Conservation (phyloP, 2,113 vertebrate species). For the Diadophis punctatus region DNA sequence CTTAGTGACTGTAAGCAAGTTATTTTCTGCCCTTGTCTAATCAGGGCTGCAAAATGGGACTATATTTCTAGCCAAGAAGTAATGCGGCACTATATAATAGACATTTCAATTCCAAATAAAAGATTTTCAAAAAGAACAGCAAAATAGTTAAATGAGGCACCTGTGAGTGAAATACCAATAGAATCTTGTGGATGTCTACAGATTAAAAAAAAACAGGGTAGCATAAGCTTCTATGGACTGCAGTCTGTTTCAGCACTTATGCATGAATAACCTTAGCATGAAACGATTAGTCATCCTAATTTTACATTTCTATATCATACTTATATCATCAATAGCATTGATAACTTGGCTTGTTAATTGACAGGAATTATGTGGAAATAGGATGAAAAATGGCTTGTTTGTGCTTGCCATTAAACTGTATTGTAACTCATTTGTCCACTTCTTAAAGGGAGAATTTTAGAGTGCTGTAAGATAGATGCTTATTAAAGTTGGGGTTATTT, state of each 20-base stretch:
- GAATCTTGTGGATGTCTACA: neutral
- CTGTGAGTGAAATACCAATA: neutral
- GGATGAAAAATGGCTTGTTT: neutral
- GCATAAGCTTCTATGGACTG: neutral
- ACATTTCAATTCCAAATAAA: neutral
- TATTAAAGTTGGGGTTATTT: neutral
- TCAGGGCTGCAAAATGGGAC: neutral
- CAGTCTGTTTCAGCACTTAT: neutral
- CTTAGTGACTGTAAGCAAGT: neutral
- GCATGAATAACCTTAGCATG: neutral
- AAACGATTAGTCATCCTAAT: neutral
- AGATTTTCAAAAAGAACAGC: neutral
- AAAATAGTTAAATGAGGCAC: neutral
- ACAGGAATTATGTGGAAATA: neutral
- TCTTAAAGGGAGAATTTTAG: neutral
- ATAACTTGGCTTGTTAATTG: neutral
- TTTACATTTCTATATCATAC: neutral
- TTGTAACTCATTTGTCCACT: neutral
- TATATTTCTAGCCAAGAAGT: neutral
- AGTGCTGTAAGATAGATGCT: neutral
- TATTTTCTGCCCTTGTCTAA: neutral
- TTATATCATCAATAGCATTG: neutral
- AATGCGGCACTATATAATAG: neutral
- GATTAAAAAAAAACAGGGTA: neutral
- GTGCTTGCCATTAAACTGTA: neutral